These are phyloP conservation scores for Ophioderma brevispina DNA, from an alignment of 35 echinoderm and acorn worm genomes.

Conservation along the genomic window DNA sequence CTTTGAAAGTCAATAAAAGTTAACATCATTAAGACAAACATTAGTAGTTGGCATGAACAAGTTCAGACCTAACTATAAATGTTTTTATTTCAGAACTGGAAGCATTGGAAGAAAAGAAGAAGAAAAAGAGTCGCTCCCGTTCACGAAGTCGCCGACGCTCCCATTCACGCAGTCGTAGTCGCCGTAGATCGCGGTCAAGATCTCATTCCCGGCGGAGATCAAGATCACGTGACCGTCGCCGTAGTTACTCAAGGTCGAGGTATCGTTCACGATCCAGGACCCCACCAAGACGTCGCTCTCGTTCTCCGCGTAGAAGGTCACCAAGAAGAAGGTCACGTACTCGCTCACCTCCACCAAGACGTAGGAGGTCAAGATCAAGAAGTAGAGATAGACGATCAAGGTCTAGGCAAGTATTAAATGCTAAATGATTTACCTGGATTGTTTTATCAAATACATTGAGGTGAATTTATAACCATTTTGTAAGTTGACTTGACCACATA, in stretches of 20 bases:
- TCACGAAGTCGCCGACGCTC: conserved; percentile 58
- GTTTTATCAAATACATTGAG: not conserved
- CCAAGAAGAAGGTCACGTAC: conserved; percentile 58
- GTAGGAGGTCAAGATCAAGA: conserved; percentile 66
- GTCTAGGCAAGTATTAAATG: conserved; percentile 41
- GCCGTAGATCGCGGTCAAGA: conserved; percentile 59
- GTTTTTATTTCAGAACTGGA: not conserved
- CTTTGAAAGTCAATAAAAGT: too few species aligned
- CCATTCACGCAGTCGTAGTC: conserved; percentile 59
- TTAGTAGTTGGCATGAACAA: too few species aligned
- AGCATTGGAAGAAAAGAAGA: conserved; percentile 52
- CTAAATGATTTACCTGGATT: too few species aligned
- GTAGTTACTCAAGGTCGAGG: not conserved
- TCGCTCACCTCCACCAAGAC: conserved; percentile 51
- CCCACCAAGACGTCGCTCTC: conserved; percentile 59
- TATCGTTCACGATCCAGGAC: conserved; percentile 52
- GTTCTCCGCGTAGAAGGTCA: conserved; percentile 50
- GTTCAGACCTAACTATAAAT: too few species aligned
- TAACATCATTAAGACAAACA: too few species aligned
- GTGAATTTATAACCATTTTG: too few species aligned
- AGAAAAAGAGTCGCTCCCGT: conserved; percentile 64
- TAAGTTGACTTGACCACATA: too few species aligned
- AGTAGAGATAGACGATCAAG: conserved; percentile 73
- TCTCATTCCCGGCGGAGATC: conserved; percentile 49
- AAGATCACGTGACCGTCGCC: conserved; percentile 34